Percentiles rank a stretch among this genome's conserved stretches.
Evolutionary conservation across 2,113 vertebrate species (phyloP).

Genomic region (Herpetotheres cachinnans): DNA sequence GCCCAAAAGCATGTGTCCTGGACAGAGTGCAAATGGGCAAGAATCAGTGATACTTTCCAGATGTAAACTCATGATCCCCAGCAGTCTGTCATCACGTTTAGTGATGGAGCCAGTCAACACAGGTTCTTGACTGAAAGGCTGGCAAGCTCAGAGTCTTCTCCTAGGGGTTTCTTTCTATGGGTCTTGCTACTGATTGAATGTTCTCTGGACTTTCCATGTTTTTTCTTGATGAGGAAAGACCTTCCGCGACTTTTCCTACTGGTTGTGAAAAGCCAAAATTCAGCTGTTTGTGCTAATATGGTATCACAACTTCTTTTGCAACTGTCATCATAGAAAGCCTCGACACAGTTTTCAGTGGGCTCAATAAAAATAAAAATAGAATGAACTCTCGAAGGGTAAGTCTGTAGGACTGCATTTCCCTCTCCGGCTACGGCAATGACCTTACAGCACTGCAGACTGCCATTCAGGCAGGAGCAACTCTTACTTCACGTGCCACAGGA

Average conservation of each 20-base stretch:
- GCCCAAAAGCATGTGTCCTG: neutral
- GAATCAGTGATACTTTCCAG: neutral
- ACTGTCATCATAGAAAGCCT: neutral
- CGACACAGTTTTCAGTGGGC: neutral
- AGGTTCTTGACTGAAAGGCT: neutral
- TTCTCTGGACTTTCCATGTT: neutral
- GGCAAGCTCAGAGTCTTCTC: neutral
- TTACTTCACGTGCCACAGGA: neutral
- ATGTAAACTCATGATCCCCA: neutral
- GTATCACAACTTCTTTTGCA: neutral
- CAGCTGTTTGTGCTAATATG: rapidly evolving
- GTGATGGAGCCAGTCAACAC: neutral
- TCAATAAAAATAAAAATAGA: neutral
- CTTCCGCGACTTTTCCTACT: neutral
- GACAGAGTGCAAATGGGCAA: neutral
- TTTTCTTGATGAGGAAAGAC: neutral
- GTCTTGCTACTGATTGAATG: neutral
- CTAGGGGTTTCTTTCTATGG: neutral
- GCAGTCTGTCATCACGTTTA: neutral
- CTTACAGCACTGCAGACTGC: neutral
- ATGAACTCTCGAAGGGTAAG: neutral
- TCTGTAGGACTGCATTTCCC: neutral
- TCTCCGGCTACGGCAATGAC: neutral
- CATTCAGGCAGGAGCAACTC: neutral
- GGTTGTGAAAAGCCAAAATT: neutral